phyloP scores from a whole-genome alignment of 2,888 invertebrate genomes.

The Rugalucina vietnamica region DNA sequence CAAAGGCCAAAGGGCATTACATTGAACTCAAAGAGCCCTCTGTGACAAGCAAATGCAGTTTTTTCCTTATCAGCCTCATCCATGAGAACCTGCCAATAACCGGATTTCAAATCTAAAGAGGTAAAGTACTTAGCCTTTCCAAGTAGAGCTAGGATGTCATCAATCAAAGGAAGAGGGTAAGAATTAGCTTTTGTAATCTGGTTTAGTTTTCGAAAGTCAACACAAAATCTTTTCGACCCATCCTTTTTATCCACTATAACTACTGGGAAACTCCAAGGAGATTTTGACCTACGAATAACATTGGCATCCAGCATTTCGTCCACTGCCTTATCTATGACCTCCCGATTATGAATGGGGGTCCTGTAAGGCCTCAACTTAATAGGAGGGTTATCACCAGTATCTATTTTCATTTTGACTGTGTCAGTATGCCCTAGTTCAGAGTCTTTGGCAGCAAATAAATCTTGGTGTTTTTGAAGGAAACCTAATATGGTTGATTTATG shows the following conservation, averaged over 20 bases:
- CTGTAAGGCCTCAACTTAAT: slow-evolving; percentile 17
- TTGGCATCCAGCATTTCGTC: background rate
- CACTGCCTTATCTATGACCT: slow-evolving; percentile 2
- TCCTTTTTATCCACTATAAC: slow-evolving; percentile 10
- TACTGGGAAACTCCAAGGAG: background rate
- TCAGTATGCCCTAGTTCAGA: slow-evolving; percentile 4
- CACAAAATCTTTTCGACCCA: background rate
- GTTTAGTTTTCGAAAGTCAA: too few species aligned
- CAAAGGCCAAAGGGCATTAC: too few species aligned
- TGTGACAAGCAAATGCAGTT: too few species aligned
- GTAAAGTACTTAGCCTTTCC: too few species aligned
- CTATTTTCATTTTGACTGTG: slow-evolving; percentile 20
- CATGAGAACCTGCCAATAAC: too few species aligned
- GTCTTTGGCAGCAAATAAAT: too few species aligned
- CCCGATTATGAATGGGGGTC: background rate
- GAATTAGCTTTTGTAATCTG: too few species aligned
- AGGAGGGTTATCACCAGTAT: background rate
- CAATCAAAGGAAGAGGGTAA: too few species aligned
- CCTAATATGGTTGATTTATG: background rate
- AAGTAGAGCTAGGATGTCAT: too few species aligned
- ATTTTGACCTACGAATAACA: background rate
- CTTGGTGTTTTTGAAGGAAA: background rate
- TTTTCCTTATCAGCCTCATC: too few species aligned
- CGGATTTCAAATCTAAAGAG: too few species aligned
- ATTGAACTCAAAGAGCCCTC: too few species aligned